These are phyloP conservation scores for Borostomias antarcticus DNA, from an alignment of 2,797 vertebrate genomes.

Conservation along the genomic window DNA sequence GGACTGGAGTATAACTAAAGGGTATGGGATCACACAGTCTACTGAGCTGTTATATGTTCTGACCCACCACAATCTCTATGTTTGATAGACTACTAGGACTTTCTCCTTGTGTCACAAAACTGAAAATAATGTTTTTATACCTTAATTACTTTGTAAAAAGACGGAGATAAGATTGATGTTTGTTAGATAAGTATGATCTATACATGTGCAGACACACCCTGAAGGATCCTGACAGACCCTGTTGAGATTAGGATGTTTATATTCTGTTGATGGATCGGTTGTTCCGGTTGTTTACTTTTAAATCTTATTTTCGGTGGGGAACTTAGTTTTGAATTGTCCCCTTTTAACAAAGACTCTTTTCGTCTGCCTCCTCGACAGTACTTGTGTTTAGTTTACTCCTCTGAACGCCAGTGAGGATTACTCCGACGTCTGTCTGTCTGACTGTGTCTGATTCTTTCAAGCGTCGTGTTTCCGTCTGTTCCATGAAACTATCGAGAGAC, in stretches of 20 bases:
- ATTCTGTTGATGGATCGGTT: slow-evolving; percentile 40
- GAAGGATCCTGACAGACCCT: neutral
- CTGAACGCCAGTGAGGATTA: slow-evolving; percentile 8
- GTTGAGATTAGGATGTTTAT: slow-evolving; percentile 35
- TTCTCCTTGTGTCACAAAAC: slow-evolving; percentile 12
- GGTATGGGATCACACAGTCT: slow-evolving; percentile 16
- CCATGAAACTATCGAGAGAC: slow-evolving; percentile 47
- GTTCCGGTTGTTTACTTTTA: slow-evolving; percentile 33
- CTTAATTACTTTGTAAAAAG: slow-evolving; percentile 39
- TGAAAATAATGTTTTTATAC: slow-evolving; percentile 33
- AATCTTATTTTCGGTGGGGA: slow-evolving; percentile 43
- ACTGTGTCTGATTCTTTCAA: too few relatives aligned
- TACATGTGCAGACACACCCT: slow-evolving; percentile 31
- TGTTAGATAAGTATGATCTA: slow-evolving; percentile 33
- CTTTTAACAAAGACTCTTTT: slow-evolving; percentile 21
- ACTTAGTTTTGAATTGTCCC: slow-evolving; percentile 41
- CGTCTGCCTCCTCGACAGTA: slow-evolving; percentile 31
- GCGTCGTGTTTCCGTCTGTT: slow-evolving; percentile 41
- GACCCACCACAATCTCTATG: neutral
- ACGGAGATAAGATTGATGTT: slow-evolving; percentile 17
- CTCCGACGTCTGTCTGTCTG: too few relatives aligned
- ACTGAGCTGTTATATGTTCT: slow-evolving; percentile 9
- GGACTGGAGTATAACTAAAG: slow-evolving; percentile 1
- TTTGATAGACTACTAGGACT: neutral
- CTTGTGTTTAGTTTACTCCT: slow-evolving; percentile 10